Evolutionary conservation across 2,888 invertebrate species (phyloP).

Genomic region (Timandra comae): DNA sequence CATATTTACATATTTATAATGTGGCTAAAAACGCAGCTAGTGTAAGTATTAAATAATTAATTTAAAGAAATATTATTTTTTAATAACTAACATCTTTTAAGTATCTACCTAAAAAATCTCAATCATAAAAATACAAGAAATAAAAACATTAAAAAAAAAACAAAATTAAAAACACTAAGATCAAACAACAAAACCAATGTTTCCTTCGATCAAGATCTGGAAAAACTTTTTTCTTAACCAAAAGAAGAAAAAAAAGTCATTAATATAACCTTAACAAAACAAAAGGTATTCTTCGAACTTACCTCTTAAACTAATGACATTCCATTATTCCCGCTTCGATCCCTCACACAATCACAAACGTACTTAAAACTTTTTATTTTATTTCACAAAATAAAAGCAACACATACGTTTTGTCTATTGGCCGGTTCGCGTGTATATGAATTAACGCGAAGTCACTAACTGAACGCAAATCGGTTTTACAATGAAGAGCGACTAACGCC

Average conservation of each 20-base stretch:
- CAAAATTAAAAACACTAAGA: constrained; percentile 1
- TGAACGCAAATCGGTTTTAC: too few relatives aligned
- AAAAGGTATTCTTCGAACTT: constrained; percentile 39
- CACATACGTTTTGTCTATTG: not conserved
- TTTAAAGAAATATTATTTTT: too few relatives aligned
- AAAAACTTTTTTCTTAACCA: constrained; percentile 15
- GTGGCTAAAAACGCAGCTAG: too few relatives aligned
- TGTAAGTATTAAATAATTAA: too few relatives aligned
- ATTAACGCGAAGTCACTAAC: too few relatives aligned
- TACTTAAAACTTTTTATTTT: constrained; percentile 1
- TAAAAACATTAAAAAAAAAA: too few relatives aligned
- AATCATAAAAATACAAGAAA: too few relatives aligned
- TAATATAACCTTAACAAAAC: constrained; percentile 35
- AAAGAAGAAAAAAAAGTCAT: constrained; percentile 38
- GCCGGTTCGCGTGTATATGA: not conserved
- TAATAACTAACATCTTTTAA: too few relatives aligned
- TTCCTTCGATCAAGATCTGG: constrained; percentile 1
- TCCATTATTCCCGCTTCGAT: constrained; percentile 47
- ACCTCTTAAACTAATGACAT: constrained; percentile 59
- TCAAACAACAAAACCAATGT: not conserved
- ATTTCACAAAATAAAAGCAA: not conserved
- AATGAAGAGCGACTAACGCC: too few relatives aligned
- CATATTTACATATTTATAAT: too few relatives aligned
- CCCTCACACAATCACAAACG: constrained; percentile 29
- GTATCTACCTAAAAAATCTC: too few relatives aligned